Base-by-base conservation (phyloP, 2,888 invertebrate genomes). In the Aleiodes alternator region DNA sequence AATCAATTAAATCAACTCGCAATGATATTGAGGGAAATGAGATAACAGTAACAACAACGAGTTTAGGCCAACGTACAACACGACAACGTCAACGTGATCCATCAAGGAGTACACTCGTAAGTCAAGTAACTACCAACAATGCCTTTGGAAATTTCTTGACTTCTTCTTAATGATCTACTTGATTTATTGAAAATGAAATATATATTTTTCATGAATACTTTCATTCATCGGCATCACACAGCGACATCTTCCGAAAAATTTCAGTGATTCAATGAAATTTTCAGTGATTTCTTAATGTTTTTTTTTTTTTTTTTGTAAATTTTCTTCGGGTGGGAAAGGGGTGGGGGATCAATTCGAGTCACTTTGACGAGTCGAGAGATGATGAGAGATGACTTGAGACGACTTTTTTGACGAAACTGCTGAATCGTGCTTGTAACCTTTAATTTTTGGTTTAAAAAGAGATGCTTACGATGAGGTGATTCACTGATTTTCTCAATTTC, bases 21-120 rank as follows among this genome's bases (percentile, higher is more conserved):
- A 77, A 78, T 31, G 80, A 77, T n/a, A 56, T 73, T 12, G 69
- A 72, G 23, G 78, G 64, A 51, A 81, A 81, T 75, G 80, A 79
- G 68, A 78, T 78, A 77, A 69, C 74, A 48, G 61, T 56, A 31
- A 72, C 61, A 48, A 23, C 75, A 8, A 48, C 43, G 8, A 72
- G 66, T 29, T 48, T 38, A 8, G 64, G 59, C 43, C 72, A 69
- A 55, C 69, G 43, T 31, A n/a, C 74, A 59, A 55, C 29, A 51
- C 51, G 51, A 68, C 68, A 68, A 31, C 68, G 34, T 31, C 29
- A 23, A 68, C 50, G 16, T 12, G 43, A 43, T 43, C 11, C 68
- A 64, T 48, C 64, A 29, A 68, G 64, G 64, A 64, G 48, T 64
- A 38, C 64, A 64, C 64, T 43, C 53, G 57, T 55, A 61, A 74